These are phyloP conservation scores for Grammomys dolichurus DNA, from an alignment of 2,113 vertebrate genomes.

Conservation along the genomic window DNA sequence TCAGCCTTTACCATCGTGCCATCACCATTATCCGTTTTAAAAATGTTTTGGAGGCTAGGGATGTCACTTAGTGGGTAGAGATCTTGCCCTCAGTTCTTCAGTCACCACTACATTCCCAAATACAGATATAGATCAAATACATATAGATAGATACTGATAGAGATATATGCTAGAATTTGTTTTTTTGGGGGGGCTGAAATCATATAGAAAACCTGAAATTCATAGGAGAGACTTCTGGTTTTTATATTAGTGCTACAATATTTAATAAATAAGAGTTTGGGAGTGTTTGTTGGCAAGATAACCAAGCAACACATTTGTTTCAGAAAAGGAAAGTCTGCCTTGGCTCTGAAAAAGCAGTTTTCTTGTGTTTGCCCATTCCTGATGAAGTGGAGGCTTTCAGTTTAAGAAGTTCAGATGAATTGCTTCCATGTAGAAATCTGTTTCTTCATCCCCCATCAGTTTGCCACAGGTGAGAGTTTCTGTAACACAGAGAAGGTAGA, in stretches of 20 bases:
- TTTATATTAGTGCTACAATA: not conserved
- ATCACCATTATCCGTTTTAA: not conserved
- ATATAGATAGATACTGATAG: not conserved
- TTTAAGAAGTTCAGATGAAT: constrained; percentile 41
- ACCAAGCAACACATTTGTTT: constrained; percentile 21
- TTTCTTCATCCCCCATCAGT: constrained; percentile 7
- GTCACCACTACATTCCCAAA: not conserved
- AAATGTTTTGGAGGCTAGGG: not conserved
- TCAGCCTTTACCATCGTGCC: not conserved
- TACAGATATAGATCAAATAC: no score
- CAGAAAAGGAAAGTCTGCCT: constrained; percentile 47
- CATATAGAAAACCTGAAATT: not conserved
- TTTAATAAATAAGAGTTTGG: constrained; percentile 21
- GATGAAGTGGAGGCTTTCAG: not conserved
- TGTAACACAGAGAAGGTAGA: not conserved
- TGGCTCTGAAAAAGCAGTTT: constrained; percentile 10
- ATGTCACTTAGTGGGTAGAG: not conserved
- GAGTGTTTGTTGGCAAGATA: not conserved
- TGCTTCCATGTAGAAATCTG: not conserved
- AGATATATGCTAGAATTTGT: not conserved
- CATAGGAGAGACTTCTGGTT: constrained; percentile 19
- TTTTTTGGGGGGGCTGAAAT: constrained; percentile 14
- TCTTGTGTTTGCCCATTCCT: not conserved
- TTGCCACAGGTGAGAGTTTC: not conserved
- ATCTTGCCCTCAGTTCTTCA: not conserved